These are phyloP conservation scores for Bubo blakistoni DNA, from an alignment of 2,113 vertebrate species.

Conservation along the genomic window DNA sequence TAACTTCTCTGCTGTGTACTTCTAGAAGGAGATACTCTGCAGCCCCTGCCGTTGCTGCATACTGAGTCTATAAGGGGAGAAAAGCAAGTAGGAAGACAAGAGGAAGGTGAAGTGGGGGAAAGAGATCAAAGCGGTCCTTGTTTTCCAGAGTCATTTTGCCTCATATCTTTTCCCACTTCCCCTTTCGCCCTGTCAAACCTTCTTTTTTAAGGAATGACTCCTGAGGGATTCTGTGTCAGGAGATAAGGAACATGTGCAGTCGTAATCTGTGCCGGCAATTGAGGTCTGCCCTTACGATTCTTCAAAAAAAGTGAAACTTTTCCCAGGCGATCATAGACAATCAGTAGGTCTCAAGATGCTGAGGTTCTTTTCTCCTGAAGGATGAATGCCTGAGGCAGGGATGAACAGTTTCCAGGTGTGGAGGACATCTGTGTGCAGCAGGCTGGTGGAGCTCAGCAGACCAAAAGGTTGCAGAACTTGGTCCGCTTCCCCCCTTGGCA, in stretches of 20 bases:
- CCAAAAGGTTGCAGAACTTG: fast-evolving
- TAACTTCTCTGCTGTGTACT: not conserved
- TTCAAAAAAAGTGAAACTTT: not conserved
- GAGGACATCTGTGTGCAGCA: not conserved
- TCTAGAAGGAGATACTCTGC: not conserved
- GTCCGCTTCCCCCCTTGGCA: fast-evolving
- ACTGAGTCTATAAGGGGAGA: not conserved
- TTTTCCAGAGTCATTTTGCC: not conserved
- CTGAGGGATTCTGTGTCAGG: not conserved
- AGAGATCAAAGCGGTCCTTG: not conserved
- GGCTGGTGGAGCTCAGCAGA: not conserved
- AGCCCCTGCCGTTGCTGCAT: not conserved
- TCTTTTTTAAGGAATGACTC: not conserved
- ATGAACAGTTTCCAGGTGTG: not conserved
- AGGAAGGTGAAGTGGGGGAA: not conserved
- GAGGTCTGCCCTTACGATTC: not conserved
- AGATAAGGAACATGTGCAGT: fast-evolving
- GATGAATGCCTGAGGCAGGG: not conserved
- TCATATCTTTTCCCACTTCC: not conserved
- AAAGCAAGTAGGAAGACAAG: not conserved
- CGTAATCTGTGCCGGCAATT: not conserved
- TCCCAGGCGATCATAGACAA: not conserved
- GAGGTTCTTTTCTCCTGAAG: not conserved
- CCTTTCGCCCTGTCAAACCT: not conserved
- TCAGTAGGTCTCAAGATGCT: not conserved